Percentiles rank a stretch among this genome's conserved stretches.
phyloP scores from a whole-genome alignment of 2,113 vertebrate species.

The Triplophysa tibetana region DNA sequence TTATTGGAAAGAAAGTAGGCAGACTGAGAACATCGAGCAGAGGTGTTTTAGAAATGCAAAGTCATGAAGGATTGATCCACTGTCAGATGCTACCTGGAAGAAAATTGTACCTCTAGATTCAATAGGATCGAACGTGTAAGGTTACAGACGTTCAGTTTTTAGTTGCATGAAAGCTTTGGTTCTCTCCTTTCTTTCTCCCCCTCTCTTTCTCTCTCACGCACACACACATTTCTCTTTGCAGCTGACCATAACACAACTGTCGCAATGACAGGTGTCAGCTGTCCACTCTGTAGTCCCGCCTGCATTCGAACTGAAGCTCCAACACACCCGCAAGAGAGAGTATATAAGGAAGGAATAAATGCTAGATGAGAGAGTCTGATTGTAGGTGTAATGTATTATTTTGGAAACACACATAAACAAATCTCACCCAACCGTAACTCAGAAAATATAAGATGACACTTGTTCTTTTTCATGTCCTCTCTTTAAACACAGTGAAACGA shows the following conservation, averaged over 20 bases:
- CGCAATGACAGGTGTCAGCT: conserved; percentile 56
- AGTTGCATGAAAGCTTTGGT: conserved; percentile 14
- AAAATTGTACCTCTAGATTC: conserved; percentile 32
- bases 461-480: too few relatives aligned
- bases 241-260: conserved; percentile 42
- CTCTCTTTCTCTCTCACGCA: conserved; percentile 15
- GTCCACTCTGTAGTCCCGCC: conserved; percentile 21
- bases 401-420: background rate
- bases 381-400: background rate
- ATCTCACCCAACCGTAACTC: background rate
- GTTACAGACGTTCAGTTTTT: conserved; percentile 47
- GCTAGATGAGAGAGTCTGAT: conserved; percentile 4
- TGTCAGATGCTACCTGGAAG: conserved; percentile 20
- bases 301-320: background rate
- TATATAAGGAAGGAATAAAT: background rate
- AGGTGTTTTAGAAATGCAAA: conserved; percentile 21
- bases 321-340: background rate
- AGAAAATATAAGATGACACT: background rate
- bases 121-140: conserved; percentile 55
- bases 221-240: conserved; percentile 10
- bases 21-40: background rate
- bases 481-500: too few relatives aligned
- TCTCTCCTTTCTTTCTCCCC: conserved; percentile 27
- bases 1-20: conserved; percentile 4
- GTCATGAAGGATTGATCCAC: conserved; percentile 26